A percentile compares a stretch with the other conserved stretches of the same genome.
Conservation (phyloP, 2,113 vertebrate species). For the Onychostoma macrolepis region DNA sequence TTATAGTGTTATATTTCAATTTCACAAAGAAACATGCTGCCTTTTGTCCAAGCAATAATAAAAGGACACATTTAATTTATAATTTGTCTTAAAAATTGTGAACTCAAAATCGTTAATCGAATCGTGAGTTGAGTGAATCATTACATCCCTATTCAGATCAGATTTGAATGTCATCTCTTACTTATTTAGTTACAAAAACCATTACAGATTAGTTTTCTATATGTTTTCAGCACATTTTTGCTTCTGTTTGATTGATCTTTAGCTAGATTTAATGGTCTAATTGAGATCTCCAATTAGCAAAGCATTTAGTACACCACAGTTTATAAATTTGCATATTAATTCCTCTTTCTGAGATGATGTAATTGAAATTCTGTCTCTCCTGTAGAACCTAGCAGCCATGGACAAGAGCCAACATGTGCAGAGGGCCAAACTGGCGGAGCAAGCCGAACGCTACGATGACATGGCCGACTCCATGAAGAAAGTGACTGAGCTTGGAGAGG, state of each 20-base stretch:
- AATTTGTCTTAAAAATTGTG: too few species aligned
- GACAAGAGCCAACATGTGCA: constrained; percentile 88
- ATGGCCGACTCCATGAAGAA: constrained; percentile 93
- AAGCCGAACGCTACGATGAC: constrained; percentile 97
- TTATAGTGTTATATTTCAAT: too few species aligned
- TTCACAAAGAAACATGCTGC: too few species aligned
- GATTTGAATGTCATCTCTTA: background rate
- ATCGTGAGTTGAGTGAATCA: too few species aligned
- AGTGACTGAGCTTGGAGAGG: constrained; percentile 82
- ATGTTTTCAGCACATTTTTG: background rate
- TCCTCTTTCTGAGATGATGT: background rate
- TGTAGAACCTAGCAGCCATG: constrained; percentile 77
- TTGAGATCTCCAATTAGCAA: background rate
- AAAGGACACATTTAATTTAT: too few species aligned
- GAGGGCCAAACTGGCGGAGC: constrained; percentile 96
- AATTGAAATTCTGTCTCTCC: background rate
- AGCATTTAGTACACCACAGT: background rate
- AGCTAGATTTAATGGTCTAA: background rate
- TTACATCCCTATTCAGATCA: background rate
- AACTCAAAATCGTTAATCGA: too few species aligned
- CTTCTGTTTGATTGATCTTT: background rate
- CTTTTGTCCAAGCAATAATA: too few species aligned
- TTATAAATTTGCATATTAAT: background rate
- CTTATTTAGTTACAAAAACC: background rate
- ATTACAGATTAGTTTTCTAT: background rate